Evolutionary conservation across 2,888 invertebrate species (phyloP).

Genomic region (Cryptophagus acutangulus): DNA sequence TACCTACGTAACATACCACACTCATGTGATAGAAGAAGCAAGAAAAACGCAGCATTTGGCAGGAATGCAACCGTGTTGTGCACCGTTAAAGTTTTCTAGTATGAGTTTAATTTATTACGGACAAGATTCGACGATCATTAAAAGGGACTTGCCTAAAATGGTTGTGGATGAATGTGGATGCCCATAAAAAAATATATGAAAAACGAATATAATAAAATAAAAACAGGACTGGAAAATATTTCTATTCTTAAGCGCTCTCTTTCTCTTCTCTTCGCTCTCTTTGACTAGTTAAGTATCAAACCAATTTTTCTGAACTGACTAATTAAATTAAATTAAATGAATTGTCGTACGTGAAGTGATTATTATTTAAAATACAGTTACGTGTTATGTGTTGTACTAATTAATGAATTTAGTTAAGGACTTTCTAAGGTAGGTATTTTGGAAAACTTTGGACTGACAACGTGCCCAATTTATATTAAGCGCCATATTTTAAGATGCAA

Average conservation of each 20-base stretch:
- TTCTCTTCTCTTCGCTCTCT: not conserved
- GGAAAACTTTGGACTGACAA: slow-evolving; percentile 4
- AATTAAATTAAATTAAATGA: too few relatives aligned
- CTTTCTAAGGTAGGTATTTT: slow-evolving; percentile 1
- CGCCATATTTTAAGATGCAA: not conserved
- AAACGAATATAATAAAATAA: too few relatives aligned
- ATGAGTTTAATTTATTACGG: slow-evolving; percentile 92
- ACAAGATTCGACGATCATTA: slow-evolving; percentile 83
- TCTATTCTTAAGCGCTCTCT: too few relatives aligned
- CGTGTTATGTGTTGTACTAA: too few relatives aligned
- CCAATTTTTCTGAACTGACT: not conserved
- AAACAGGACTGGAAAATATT: too few relatives aligned
- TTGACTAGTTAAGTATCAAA: slow-evolving; percentile 5
- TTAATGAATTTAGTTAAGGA: too few relatives aligned
- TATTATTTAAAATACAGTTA: too few relatives aligned
- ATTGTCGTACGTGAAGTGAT: too few relatives aligned
- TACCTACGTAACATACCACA: slow-evolving; percentile 81
- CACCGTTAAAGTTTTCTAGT: slow-evolving; percentile 85
- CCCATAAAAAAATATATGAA: slow-evolving; percentile 56
- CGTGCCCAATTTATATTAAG: slow-evolving; percentile 3
- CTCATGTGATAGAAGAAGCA: slow-evolving; percentile 87
- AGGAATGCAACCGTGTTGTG: slow-evolving; percentile 87
- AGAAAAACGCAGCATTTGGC: slow-evolving; percentile 67
- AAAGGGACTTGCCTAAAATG: slow-evolving; percentile 92
- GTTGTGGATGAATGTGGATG: slow-evolving; percentile 94